Percentiles rank a stretch among this genome's conserved stretches.
Evolutionary conservation across 2,797 vertebrate species (phyloP).

Genomic region (Semaprochilodus insignis): DNA sequence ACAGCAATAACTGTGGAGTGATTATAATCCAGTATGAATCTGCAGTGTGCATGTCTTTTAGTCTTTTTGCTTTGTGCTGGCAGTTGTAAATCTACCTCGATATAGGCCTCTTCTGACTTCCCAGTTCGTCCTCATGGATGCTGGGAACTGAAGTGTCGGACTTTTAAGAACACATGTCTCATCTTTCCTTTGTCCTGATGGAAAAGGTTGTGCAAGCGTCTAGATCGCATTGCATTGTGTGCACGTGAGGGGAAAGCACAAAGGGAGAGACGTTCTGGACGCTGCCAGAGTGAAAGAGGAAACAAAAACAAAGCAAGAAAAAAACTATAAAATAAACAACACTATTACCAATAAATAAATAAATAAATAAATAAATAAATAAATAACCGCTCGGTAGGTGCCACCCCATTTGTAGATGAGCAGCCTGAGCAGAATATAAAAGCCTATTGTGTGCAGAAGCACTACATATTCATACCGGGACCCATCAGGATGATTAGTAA

Average conservation of each 20-base stretch:
- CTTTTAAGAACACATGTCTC: slow-evolving; percentile 3
- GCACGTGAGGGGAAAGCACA: neutral
- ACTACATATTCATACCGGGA: no score
- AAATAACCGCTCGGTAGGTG: neutral
- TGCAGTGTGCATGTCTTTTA: no score
- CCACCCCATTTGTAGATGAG: no score
- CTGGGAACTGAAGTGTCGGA: neutral
- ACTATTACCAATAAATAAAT: neutral
- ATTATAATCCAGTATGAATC: no score
- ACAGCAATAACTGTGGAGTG: no score
- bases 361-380: neutral
- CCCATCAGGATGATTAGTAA: no score
- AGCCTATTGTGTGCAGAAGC: no score
- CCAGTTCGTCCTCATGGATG: neutral
- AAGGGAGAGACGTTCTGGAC: no score
- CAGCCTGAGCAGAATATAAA: no score
- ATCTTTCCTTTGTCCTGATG: slow-evolving; percentile 17
- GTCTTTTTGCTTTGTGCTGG: no score
- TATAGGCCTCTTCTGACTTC: neutral
- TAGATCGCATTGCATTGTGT: slow-evolving; percentile 25
- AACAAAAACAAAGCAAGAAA: no score
- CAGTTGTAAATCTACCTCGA: no score
- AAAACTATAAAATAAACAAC: neutral
- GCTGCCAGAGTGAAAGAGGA: neutral
- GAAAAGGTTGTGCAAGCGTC: neutral